Evolutionary conservation across 92 coral and sea anemone genomes (phyloP).

Genomic region (Heteractis magnifica): DNA sequence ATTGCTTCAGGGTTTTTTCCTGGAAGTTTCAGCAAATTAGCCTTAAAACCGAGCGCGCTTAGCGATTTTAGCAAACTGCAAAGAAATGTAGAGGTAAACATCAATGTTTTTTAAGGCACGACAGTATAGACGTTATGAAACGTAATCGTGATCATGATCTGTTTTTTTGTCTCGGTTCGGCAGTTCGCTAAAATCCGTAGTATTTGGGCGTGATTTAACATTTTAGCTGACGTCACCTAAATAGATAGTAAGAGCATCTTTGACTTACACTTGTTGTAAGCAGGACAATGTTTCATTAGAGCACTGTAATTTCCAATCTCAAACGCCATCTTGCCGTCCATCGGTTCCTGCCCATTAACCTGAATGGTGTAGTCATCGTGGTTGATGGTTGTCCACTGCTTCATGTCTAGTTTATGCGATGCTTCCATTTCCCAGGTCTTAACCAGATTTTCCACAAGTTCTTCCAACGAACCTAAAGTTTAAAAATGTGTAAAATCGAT

Average conservation of each 20-base stretch:
- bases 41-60: too few relatives aligned
- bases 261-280: constrained; percentile 6
- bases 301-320: constrained; percentile 10
- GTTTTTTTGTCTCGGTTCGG: too few relatives aligned
- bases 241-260: not conserved
- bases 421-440: constrained; percentile 90
- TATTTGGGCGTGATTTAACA: too few relatives aligned
- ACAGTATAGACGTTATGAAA: too few relatives aligned
- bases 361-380: constrained; percentile 7
- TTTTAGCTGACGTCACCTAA: too few relatives aligned
- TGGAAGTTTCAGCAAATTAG: too few relatives aligned
- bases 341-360: not conserved
- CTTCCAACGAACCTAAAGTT: constrained; percentile 62
- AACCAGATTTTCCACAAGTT: constrained; percentile 68
- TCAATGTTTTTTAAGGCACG: too few relatives aligned
- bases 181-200: too few relatives aligned
- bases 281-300: constrained; percentile 8
- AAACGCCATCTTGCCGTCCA: constrained; percentile 1
- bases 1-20: too few relatives aligned
- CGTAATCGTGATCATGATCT: too few relatives aligned
- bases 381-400: constrained; percentile 9
- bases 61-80: too few relatives aligned
- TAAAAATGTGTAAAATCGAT: not conserved
- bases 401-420: constrained; percentile 55
- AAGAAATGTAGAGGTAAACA: too few relatives aligned